These are phyloP conservation scores for Karalla daura DNA, from an alignment of 2,797 vertebrate genomes.

Conservation along the genomic window DNA sequence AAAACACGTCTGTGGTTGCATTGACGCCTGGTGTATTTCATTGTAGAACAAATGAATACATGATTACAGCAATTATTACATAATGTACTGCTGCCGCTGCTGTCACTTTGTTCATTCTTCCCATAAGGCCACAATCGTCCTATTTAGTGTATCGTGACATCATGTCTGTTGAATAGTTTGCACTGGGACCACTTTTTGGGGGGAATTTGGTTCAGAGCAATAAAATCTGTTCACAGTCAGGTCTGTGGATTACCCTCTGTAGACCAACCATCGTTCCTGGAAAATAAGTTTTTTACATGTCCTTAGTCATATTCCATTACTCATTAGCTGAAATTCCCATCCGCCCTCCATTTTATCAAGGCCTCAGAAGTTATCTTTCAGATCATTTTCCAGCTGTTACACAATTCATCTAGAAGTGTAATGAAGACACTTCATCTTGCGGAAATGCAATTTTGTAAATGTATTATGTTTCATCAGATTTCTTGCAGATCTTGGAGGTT, in stretches of 20 bases:
- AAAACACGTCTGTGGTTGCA: too few relatives aligned
- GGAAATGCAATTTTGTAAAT: neutral
- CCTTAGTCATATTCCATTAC: neutral
- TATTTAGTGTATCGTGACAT: slow-evolving; percentile 2
- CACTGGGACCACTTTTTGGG: neutral
- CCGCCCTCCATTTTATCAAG: neutral
- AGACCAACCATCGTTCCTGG: neutral
- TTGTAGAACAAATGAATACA: neutral
- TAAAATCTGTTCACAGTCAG: neutral
- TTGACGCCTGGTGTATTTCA: too few relatives aligned
- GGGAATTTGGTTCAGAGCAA: neutral
- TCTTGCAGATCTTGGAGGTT: neutral
- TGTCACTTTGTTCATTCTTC: neutral
- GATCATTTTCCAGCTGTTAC: neutral
- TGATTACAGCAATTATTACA: neutral
- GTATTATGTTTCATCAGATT: neutral
- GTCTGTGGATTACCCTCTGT: neutral
- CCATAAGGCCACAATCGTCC: neutral
- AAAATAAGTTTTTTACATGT: neutral
- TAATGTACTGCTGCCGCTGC: neutral
- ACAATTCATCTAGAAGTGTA: neutral
- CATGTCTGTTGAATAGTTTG: slow-evolving; percentile 1
- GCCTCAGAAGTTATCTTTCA: neutral
- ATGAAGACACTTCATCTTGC: neutral
- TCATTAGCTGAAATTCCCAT: neutral